Evolutionary conservation across 2,888 invertebrate genomes (phyloP).

Genomic region (Agrochola lychnidis): DNA sequence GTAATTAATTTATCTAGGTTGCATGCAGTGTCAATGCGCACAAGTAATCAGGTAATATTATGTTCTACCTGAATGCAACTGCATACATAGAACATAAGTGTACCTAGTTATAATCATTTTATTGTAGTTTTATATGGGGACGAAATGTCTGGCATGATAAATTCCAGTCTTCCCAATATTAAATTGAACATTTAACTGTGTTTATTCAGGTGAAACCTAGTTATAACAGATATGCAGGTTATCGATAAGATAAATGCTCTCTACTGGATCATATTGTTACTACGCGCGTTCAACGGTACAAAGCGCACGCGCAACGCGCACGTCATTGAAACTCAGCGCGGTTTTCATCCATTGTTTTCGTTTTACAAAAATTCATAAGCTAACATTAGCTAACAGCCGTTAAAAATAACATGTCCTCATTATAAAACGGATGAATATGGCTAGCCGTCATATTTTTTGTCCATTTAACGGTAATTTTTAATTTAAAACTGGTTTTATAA

Average conservation of each 20-base stretch:
- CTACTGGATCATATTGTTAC: constrained; percentile 68
- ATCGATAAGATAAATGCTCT: constrained; percentile 71
- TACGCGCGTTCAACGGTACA: constrained; percentile 69
- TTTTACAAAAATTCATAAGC: constrained; percentile 63
- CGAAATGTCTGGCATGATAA: constrained; percentile 23
- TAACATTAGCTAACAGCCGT: constrained; percentile 62
- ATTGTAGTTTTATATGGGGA: constrained; percentile 25
- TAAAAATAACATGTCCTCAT: constrained; percentile 65
- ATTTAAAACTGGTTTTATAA: constrained; percentile 71
- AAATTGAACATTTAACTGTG: constrained; percentile 55
- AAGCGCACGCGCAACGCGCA: constrained; percentile 53
- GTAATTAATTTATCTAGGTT: constrained; percentile 60
- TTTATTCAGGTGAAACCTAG: constrained; percentile 77
- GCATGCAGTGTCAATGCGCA: constrained; percentile 56
- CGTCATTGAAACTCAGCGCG: constrained; percentile 50
- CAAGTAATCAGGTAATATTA: constrained; percentile 42
- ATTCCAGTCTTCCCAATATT: constrained; percentile 37
- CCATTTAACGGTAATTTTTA: constrained; percentile 68
- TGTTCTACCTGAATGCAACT: constrained; percentile 39
- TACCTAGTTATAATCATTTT: background rate
- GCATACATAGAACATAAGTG: background rate
- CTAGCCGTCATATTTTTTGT: constrained; percentile 50
- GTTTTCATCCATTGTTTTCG: constrained; percentile 67
- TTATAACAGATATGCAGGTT: constrained; percentile 67
- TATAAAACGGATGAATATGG: constrained; percentile 60